Evolutionary conservation across 2,888 invertebrate genomes (phyloP), one percentile per base, ranked within the genome.

Genomic region (Drosophila anceps): DNA sequence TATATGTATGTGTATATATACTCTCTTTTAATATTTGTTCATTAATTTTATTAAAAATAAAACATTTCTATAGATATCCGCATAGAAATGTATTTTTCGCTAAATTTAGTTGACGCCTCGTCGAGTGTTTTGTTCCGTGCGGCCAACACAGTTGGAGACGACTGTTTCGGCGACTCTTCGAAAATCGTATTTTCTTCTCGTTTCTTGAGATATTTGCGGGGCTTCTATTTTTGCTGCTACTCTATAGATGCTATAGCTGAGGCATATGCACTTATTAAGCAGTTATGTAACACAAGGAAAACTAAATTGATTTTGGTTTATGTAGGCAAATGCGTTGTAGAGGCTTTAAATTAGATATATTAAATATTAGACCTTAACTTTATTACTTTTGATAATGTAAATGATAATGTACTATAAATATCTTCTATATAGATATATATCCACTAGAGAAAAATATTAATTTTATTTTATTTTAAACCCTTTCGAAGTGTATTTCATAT

Each of bases 111-210:
- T 39, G 64, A 48, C 66, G 60, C 69, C 62, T 69, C 59, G 39
- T 55, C 67, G 69, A 73, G 59, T 74, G 76, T 68, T 63, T 76
- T 73, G 77, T 55, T 76, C 84, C 74, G 84, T 66, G 57, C 77
- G 68, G 69, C 50, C 71, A 73, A 72, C 71, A 60, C 76, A 43
- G 58, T 72, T 72, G 86, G 64, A 82, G 70, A 61, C 79, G 87
- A 84, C 84, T 84, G 69, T 79, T 72, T 44, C 44, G 69, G 44
- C 69, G 73, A 66, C 73, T 84, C 82, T 87, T 82, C 60, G 69
- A 74, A 78, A 86, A 79, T 13, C 71, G 69, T 62, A 88, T 77
- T 83, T 88, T 84, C 73, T 68, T 53, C 69, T 79, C 70, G 57
- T 59, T 69, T 53, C 35, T 53, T 24, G 35, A 37, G 54, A 60